phyloP scores from a whole-genome alignment of 2,113 vertebrate genomes.

The Carollia perspicillata region DNA sequence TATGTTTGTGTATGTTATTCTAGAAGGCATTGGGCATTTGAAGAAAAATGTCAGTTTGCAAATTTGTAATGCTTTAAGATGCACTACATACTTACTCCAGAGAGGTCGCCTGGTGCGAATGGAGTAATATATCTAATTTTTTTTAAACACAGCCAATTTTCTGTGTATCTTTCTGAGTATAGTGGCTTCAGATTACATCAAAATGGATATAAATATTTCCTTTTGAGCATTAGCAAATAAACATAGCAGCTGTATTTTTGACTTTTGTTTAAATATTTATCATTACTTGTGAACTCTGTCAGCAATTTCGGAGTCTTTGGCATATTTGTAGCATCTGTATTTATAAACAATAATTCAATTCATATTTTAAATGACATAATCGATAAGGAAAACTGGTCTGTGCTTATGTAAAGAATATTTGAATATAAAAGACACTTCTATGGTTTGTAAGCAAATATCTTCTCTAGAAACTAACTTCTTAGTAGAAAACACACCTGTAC shows the following conservation, averaged over 20 bases:
- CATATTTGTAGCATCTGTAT: neutral
- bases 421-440: neutral
- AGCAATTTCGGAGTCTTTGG: neutral
- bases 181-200: constrained; percentile 35
- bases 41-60: neutral
- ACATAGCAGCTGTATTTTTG: constrained; percentile 30
- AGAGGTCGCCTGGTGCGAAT: neutral
- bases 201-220: constrained; percentile 44
- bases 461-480: neutral
- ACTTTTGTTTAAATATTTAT: constrained; percentile 56
- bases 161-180: neutral
- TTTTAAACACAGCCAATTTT: neutral
- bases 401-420: neutral
- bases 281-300: neutral
- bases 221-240: neutral
- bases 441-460: neutral
- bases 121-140: neutral
- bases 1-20: neutral
- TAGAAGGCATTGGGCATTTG: neutral
- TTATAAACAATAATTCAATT: constrained; percentile 23
- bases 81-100: neutral
- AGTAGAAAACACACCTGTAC: neutral
- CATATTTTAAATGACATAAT: constrained; percentile 29
- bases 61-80: neutral
- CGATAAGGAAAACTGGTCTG: neutral